Conservation (phyloP, 1,140 invertebrate genomes). For the Diprion similis region DNA sequence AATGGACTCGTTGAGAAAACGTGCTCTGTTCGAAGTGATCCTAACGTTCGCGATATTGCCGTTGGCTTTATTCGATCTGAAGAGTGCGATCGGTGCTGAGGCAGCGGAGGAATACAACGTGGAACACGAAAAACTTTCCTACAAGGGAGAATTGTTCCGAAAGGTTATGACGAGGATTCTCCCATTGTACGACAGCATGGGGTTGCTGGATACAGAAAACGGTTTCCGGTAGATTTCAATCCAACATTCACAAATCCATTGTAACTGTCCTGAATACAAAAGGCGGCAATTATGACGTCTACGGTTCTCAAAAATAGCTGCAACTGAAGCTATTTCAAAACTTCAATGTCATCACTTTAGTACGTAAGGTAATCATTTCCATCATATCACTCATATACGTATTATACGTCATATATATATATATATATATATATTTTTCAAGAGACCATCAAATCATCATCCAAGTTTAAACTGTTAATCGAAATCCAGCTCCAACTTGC, state of each 20-base stretch:
- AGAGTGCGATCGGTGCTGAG: conserved; percentile 34
- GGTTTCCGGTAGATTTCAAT: not conserved
- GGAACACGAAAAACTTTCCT: conserved; percentile 29
- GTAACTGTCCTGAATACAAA: not conserved
- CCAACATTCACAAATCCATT: not conserved
- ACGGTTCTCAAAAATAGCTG: no score
- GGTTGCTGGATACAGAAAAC: conserved; percentile 39
- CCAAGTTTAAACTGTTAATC: no score
- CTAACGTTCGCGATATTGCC: conserved; percentile 40
- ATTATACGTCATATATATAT: no score
- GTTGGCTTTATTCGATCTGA: conserved; percentile 40
- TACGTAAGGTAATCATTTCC: no score
- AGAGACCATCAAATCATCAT: no score
- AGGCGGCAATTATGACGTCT: not conserved
- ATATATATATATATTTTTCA: no score
- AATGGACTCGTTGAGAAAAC: conserved; percentile 16
- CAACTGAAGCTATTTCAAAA: no score
- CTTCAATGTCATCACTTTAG: no score
- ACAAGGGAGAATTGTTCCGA: conserved; percentile 25
- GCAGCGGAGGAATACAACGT: conserved; percentile 35
- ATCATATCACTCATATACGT: no score
- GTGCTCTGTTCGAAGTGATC: conserved; percentile 19
- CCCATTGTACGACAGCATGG: conserved; percentile 33
- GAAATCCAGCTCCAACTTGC: no score
- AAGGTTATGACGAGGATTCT: conserved; percentile 40